Base-by-base conservation (phyloP, 1,140 invertebrate species). In the Orius insidiosus region DNA sequence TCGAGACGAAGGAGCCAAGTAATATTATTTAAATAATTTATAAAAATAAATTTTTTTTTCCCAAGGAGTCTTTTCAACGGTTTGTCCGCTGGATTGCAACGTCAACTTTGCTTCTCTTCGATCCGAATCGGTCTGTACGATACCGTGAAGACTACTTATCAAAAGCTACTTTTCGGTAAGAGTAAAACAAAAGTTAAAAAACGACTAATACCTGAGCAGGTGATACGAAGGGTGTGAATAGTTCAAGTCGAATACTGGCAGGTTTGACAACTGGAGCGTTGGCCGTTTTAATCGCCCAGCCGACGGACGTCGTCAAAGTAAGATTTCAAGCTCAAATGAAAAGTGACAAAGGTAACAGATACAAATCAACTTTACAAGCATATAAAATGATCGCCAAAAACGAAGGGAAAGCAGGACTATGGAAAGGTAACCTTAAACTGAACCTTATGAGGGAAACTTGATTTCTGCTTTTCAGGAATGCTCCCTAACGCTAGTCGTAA, bases 61-160 rank as follows among this genome's bases (percentile, higher is more conserved):
- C 67, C 52, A 63, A 74, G 71, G 59, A 70, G 69, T 51, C 61
- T 80, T 47, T 80, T 80, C 63, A 78, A 75, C 65, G 78, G 78
- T 53, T 61, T 81, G 11, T 70, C 70, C 53, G 74, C 78, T 47
- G 78, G 78, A 54, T 67, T 81, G 24, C 78, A 80, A 56, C 63
- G 78, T 55, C 78, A 81, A 62, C 74, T 80, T 71, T 76, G 73
- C 61, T 81, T 81, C 65, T 74, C 76, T 39, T 75, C 76, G 43
- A 70, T 81, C 42, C 65, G 76, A 44, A 68, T 81, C 51, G 78
- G 78, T 47, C 63, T 76, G 51, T 81, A 81, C 61, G 78, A 81
- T 57, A 67, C 65, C 47, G 72, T 78, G 50, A 80, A 78, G 59
- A 58, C 60, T 38, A 55, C 68, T 53, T 81, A 80, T 62, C 65